Conservation (phyloP, 1,140 invertebrate species). For the Neodiprion lecontei region DNA sequence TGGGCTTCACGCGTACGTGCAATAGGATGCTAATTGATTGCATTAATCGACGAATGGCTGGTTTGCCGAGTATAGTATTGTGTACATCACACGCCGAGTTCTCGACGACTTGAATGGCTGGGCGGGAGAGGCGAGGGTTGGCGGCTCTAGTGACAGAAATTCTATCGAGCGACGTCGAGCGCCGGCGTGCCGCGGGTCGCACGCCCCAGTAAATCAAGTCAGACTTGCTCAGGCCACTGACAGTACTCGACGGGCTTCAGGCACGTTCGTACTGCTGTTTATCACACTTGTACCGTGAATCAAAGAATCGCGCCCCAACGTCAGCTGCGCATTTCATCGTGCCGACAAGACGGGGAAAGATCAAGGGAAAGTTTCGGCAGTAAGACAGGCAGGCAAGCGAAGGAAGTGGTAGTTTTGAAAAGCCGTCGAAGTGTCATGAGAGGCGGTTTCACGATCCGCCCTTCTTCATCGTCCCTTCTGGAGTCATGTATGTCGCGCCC, state of each 20-base stretch:
- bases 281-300: neutral
- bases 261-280: neutral
- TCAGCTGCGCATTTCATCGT: neutral
- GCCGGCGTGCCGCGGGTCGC: constrained; percentile 42
- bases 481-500: constrained; percentile 63
- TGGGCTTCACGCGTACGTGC: neutral
- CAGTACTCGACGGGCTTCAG: constrained; percentile 34
- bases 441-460: constrained; percentile 61
- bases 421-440: constrained; percentile 62
- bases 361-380: constrained; percentile 15
- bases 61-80: neutral
- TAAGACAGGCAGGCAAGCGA: constrained; percentile 9
- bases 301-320: neutral
- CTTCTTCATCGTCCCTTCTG: constrained; percentile 57
- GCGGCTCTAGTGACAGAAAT: neutral
- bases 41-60: no score
- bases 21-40: no score
- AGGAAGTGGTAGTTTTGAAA: constrained; percentile 50
- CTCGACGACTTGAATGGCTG: neutral
- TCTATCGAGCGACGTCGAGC: constrained; percentile 48
- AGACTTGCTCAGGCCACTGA: constrained; percentile 42
- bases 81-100: neutral
- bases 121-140: neutral
- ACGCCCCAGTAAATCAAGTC: neutral
- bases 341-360: neutral